Base-by-base conservation (phyloP, 2,888 invertebrate species). In the Stratiomys singularior region DNA sequence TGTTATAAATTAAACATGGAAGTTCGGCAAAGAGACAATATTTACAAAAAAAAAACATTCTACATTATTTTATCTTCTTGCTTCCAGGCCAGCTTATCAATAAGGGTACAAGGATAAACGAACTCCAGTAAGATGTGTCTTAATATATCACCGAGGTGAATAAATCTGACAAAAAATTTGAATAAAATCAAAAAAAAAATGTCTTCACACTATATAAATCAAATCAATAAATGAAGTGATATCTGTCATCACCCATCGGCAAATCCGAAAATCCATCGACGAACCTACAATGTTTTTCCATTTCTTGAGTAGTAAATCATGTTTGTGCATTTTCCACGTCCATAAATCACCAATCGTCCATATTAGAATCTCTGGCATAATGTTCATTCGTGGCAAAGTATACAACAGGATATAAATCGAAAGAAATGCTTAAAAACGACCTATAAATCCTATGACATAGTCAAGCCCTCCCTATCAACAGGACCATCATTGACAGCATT, bases 261-360 rank as follows among this genome's bases (percentile, higher is more conserved):
- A 47, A 9, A 46, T 69, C 15, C 27, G 21, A 47, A 47, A 69
- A 25, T 47, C 25, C 23, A 27, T 27, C 25, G 23, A 46, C 9
- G 18, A 13, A 23, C 47, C 5, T 13, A 15, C 7, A 37, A 9
- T 9, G 25, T 23, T 7, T 25, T 25, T 60, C 66, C 25, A 28
- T 25, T 13, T 25, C 60, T 60, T 60, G 78, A 79, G 79, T 79
- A 79, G 64, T 79, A 79, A 79, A 79, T 79, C 79, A 79, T 79
- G 79, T 79, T 76, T 47, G 71, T 76, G 78, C 77, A 79, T 77
- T 79, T 77, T 25, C 74, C 66, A 76, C 23, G 18, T 64, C 64
- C 79, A 79, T 79, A 79, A 79, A 79, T 79, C 79, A 79, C 79
- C 66, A 78, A 79, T 78, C 79, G 78, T 77, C 78, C 77, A 79